Percentiles rank a stretch among this genome's conserved stretches.
These are phyloP conservation scores for Centropyge bicolor DNA, from an alignment of 2,797 vertebrate species.

Conservation along the genomic window DNA sequence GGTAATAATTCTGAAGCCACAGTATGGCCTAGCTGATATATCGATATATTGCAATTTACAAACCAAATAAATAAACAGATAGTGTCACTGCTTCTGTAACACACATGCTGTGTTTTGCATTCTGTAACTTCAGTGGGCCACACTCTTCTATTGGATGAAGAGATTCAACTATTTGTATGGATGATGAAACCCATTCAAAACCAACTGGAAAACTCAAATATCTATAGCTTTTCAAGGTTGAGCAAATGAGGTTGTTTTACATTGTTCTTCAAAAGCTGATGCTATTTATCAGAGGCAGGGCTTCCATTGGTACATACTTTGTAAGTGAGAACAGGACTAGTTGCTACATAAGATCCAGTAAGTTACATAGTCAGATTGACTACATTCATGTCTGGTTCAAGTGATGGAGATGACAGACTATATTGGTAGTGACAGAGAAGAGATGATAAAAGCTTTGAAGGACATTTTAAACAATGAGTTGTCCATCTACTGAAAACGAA, in stretches of 20 bases:
- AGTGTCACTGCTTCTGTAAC: not conserved
- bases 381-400: not conserved
- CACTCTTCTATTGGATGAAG: not conserved
- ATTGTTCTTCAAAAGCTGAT: not conserved
- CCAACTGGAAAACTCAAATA: conserved; percentile 3
- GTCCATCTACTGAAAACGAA: too few species aligned
- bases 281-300: not conserved
- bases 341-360: not conserved
- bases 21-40: not conserved
- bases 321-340: not conserved
- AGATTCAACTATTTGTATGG: not conserved
- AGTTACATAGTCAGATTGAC: not conserved
- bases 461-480: too few species aligned
- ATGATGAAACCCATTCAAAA: not conserved
- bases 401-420: not conserved
- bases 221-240: not conserved
- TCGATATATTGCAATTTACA: not conserved
- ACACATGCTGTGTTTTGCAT: not conserved
- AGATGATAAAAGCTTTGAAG: too few species aligned
- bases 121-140: too few species aligned
- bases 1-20: not conserved
- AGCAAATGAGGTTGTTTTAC: not conserved
- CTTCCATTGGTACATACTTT: not conserved
- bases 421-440: not conserved
- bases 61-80: not conserved